Evolutionary conservation across 2,888 invertebrate genomes (phyloP), one percentile per base, ranked within the genome.

Genomic region (Synergus umbraculus): DNA sequence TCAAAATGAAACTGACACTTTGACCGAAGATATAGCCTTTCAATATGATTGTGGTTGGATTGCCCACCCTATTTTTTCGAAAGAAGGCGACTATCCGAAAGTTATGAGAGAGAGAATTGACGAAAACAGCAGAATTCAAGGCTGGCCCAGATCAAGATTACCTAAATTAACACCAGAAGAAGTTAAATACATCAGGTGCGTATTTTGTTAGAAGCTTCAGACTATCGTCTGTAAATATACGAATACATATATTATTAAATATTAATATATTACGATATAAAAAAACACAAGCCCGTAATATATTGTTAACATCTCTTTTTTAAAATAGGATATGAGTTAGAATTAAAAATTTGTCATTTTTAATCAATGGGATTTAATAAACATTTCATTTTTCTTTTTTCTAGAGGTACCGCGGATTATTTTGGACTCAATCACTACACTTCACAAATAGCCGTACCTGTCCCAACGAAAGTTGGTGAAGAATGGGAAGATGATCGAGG

Each of bases 341-440:
- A 22, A 22, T 22, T 22, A 1, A 22, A 22, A 22, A 22, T 22
- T 1, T 22, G 1, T 22, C 1, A 22, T 22, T 22, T 22, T 22
- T 22, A 22, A 22, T 22, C 22, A 43, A 43, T 43, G 15, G 9
- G 7, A 63, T 10, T 29, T 29, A 29, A 29, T 29, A 29, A 29
- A 29, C 29, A 29, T 2, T 2, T 29, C 2, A 37, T 13, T 64
- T 54, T 37, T 58, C 41, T 29, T 8, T 65, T 58, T 79, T 69
- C 81, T 83, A 87, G 87, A 87, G 94, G 93, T 87, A 94, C 96
- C 0, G 93, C 93, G 1, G 97, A 97, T 89, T 96, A 96, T 91
- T 93, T 97, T 76, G 96, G 96, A 0, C 89, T 97, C 29, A 97
- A 97, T 88, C 94, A 95, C 80, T 97, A 97, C 89, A 95, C 96